A percentile compares a stretch with the other conserved stretches of the same genome.
phyloP scores from a whole-genome alignment of 2,113 vertebrate genomes.

The Sebastes fasciatus region DNA sequence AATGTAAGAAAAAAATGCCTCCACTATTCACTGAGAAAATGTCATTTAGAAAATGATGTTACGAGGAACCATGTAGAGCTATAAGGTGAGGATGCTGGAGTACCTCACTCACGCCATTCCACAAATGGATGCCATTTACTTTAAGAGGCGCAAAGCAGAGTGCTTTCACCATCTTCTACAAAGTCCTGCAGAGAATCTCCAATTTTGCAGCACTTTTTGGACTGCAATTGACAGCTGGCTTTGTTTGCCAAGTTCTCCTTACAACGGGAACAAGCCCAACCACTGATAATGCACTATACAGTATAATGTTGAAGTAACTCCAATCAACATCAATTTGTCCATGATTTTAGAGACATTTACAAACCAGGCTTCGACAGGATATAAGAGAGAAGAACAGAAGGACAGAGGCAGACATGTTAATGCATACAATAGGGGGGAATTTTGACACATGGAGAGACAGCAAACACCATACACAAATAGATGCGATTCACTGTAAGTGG shows the following conservation, averaged over 20 bases:
- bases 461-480: constrained; percentile 47
- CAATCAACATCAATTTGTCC: constrained; percentile 26
- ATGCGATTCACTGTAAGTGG: constrained; percentile 64
- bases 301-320: constrained; percentile 1
- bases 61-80: constrained; percentile 4
- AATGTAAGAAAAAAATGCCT: not conserved
- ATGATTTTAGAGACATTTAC: constrained; percentile 50
- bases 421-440: constrained; percentile 32
- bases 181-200: constrained; percentile 39
- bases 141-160: constrained; percentile 35
- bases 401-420: constrained; percentile 26
- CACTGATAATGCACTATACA: constrained; percentile 28
- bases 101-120: constrained; percentile 17
- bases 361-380: constrained; percentile 20
- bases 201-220: constrained; percentile 48
- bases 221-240: constrained; percentile 31
- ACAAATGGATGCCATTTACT: constrained; percentile 55
- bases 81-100: constrained; percentile 9
- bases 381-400: constrained; percentile 36
- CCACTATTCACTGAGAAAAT: constrained; percentile 26
- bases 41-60: constrained; percentile 19
- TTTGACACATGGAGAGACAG: constrained; percentile 43
- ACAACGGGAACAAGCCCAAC: constrained; percentile 4
- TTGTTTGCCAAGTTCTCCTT: constrained; percentile 28
- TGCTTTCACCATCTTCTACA: constrained; percentile 36